Base-by-base conservation (phyloP, 30 jellyfish, hydroid and myxozoan species). In the Hydractinia echinata region DNA sequence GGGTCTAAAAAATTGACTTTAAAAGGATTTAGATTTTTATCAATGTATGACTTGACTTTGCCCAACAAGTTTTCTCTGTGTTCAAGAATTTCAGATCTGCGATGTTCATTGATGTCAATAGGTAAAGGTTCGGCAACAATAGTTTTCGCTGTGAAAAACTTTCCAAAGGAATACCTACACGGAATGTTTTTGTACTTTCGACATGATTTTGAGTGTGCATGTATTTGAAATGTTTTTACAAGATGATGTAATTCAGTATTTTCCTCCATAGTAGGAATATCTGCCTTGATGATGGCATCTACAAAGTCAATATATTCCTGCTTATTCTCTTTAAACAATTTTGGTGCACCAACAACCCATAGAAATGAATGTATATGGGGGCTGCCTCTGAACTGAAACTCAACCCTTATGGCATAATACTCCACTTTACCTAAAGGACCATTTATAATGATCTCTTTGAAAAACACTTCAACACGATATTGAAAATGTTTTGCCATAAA, bases 121-220 rank as follows among this genome's bases (percentile, higher is more conserved):
- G 44, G 44, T 30, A 30, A 30, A 30, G 44, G 44, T 30, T 30
- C 44, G 44, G 44, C 44, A 30, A 30, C 44, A 30, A 30, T 68
- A 10, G 53, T 68, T 16, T 58, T 58, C 19, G 15, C 69, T 58
- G 69, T 58, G 69, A 58, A 58, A 58, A 58, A 58, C 69, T 58
- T 58, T 11, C 69, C 69, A 58, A 73, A 83, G 87, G 20, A 54
- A 51, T 60, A 83, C 60, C 90, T 83, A 73, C 90, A 83, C 8
- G 69, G 19, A 55, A 71, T 72, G 19, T 83, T 48, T 15, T 49
- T 56, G 15, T 72, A 60, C 54, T 73, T 83, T 73, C 51, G 68
- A 52, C 90, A 83, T 10, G 90, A 60, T 61, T 83, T 83, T 15
- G 90, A 81, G 73, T 83, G 90, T 39, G 87, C 60, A 72, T 30